Evolutionary conservation across 1,140 invertebrate genomes (phyloP), one percentile per base, ranked within the genome.

Genomic region (Heterodera schachtii): DNA sequence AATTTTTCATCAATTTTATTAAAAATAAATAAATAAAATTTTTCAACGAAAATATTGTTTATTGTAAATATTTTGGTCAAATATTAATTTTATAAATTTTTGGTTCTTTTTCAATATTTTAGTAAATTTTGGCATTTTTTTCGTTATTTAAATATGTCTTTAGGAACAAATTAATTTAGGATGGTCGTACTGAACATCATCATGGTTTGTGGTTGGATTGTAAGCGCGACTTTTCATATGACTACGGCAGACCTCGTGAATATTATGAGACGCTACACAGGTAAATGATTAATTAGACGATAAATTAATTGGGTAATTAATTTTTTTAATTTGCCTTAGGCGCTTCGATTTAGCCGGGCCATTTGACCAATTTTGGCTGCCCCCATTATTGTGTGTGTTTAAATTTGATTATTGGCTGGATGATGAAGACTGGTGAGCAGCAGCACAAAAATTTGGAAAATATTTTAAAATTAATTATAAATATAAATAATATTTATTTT

Each of bases 331-430:
- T 31, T 60, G 83, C 74, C 78, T 87, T 44, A 85, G 77, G 44
- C 77, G 70, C 31, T 78, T 44, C 21, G 83, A 87, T 49, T 83
- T 90, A 49, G 87, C 88, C 75, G 82, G 82, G 73, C 88, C 88
- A 44, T 89, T 89, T 69, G 89, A 90, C 70, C 81, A 85, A 71
- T 90, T 89, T 76, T 85, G 82, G 64, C 81, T 90, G 44, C 89
- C 88, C 64, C 74, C 81, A 43, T 78, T 89, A 19, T 74, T 83
- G 75, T 89, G 88, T 74, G 88, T 89, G 31, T 89, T 88, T 64
- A 89, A 89, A 79, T 89, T 89, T 78, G 88, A 89, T 71, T 89
- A 89, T 69, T 89, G 90, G 86, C 82, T 89, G 60, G 88, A 89
- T 79, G 90, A 90, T 57, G 88, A 89, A 60, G 88, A 89, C 81